Conservation (phyloP, 2,888 invertebrate genomes). For the Pyralis farinalis region DNA sequence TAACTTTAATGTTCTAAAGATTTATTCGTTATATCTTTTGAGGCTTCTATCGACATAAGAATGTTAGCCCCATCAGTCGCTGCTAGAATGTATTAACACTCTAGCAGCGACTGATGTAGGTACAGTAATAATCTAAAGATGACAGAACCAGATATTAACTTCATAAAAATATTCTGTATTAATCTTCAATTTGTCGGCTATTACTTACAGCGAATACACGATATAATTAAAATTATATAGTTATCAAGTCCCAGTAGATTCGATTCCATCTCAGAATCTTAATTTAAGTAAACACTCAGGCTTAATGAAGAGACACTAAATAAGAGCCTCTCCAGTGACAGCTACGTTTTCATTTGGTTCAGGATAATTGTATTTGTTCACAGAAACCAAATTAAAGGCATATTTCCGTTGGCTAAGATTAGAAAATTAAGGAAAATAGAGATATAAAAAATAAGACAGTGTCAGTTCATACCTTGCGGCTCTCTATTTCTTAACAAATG, state of each 20-base stretch:
- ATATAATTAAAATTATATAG: constrained; percentile 36
- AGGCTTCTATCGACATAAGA: too few species aligned
- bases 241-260: constrained; percentile 30
- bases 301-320: constrained; percentile 64
- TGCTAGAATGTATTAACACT: too few species aligned
- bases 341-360: constrained; percentile 48
- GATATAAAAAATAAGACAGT: too few species aligned
- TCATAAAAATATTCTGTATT: neutral
- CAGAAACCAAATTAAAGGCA: constrained; percentile 25
- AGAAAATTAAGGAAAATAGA: too few species aligned
- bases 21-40: too few species aligned
- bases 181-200: constrained; percentile 6
- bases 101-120: too few species aligned
- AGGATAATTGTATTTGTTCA: constrained; percentile 55
- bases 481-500: too few species aligned
- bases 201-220: constrained; percentile 15
- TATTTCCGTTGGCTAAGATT: neutral
- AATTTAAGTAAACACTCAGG: constrained; percentile 70
- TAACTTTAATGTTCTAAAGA: too few species aligned
- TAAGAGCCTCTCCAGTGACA: constrained; percentile 43
- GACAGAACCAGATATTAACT: neutral
- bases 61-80: too few species aligned
- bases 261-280: constrained; percentile 50
- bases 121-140: too few species aligned
- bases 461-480: too few species aligned